phyloP scores from a whole-genome alignment of 1,140 invertebrate species.

The Tetragnatha versicolor region DNA sequence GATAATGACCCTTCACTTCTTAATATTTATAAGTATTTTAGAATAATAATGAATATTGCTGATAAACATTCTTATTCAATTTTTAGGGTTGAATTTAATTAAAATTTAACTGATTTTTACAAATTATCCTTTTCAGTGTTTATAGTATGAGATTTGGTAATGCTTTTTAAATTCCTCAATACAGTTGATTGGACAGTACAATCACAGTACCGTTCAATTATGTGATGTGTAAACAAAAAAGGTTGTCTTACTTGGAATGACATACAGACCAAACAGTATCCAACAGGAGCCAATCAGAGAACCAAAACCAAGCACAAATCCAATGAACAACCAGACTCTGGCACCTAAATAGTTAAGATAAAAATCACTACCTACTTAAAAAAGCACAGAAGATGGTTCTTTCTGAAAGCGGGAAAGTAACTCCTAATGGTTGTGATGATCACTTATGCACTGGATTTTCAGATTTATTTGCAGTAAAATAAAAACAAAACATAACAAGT shows the following conservation, averaged over 20 bases:
- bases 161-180: not conserved
- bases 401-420: too few relatives aligned
- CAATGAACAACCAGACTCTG: conserved; percentile 93
- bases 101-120: not conserved
- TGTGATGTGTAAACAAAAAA: conserved; percentile 3
- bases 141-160: not conserved
- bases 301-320: conserved; percentile 95
- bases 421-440: too few relatives aligned
- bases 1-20: not conserved
- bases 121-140: not conserved
- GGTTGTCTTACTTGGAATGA: conserved; percentile 61
- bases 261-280: conserved; percentile 84
- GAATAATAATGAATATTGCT: not conserved
- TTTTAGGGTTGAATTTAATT: not conserved
- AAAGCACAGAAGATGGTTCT: too few relatives aligned
- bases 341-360: too few relatives aligned
- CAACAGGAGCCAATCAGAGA: conserved; percentile 93
- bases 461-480: not conserved
- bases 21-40: not conserved
- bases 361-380: too few relatives aligned
- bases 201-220: not conserved
- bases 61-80: not conserved
- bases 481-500: not conserved
- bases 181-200: not conserved
- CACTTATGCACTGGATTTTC: too few relatives aligned